Base-by-base conservation (phyloP, 2,797 vertebrate species). In the Siniperca obscura region DNA sequence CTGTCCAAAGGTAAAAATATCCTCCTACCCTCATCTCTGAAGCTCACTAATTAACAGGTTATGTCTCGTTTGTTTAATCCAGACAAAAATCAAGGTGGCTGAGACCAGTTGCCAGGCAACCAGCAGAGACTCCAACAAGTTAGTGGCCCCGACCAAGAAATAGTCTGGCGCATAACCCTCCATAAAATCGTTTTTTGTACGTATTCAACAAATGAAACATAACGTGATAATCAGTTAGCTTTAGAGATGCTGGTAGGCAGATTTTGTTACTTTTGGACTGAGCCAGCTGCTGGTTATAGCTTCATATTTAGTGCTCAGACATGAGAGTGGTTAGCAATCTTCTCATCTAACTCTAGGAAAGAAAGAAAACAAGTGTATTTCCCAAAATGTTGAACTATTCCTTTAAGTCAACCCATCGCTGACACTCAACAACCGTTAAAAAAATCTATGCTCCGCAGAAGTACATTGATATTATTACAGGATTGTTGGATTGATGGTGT, bases 81-180 rank as follows among this genome's bases (percentile, higher is more conserved):
- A 53, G 10, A 53, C 3, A 40, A 44, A 74, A 65, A 42, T 65
- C 36, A 74, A 56, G 60, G 50, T 44, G 36, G 48, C 72, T 65
- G 48, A 57, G 56, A 48, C 57, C 42, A 73, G 42, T 19, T 61
- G 13, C 22, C 46, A 48, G 46, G 46, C 52, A 74, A 52, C 71
- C 16, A 62, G 27, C n/a, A 7, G 22, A 25, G 44, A 44, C 46
- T 50, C 17, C 19, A 68, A 12, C 9, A 60, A 60, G 22, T 22
- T 42, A 12, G n/a, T 21, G 17, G 38, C 56, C n/a, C 3, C 4
- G 1, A 40, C 38, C 52, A 70, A 27, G 8, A 44, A 13, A 44
- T 44, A 44, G 42, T 14, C 42, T 14, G 42, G 1, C 13, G 13
- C 42, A 44, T 14, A 44, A 44, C 42, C 42, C 42, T 12, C 10